These are phyloP conservation scores for Okapia johnstoni DNA, from an alignment of 2,113 vertebrate species.

Conservation along the genomic window DNA sequence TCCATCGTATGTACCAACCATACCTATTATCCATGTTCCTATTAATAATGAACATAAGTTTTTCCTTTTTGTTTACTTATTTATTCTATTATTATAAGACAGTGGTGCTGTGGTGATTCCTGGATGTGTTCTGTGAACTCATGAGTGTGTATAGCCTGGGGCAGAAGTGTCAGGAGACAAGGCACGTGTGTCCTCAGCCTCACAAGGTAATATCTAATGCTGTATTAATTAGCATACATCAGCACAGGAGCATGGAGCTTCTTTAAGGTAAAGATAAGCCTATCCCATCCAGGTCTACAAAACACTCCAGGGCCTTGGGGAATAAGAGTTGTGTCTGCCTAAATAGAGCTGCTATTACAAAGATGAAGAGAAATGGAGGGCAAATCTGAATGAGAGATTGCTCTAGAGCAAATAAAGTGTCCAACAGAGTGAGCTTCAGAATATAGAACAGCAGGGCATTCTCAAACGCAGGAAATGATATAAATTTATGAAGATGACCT, in stretches of 20 bases:
- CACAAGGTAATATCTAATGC: fast-evolving
- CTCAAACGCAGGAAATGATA: constrained; percentile 51
- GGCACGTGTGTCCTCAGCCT: fast-evolving
- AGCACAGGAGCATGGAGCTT: background rate
- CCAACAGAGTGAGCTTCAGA: background rate
- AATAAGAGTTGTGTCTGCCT: background rate
- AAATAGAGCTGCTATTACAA: background rate
- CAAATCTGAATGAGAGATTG: constrained; percentile 4
- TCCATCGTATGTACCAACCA: background rate
- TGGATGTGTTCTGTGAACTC: background rate
- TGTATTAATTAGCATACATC: background rate
- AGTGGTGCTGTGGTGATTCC: background rate
- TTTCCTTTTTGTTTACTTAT: background rate
- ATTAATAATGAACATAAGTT: background rate
- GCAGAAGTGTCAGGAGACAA: background rate
- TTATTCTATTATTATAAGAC: background rate
- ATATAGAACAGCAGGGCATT: background rate
- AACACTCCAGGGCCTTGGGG: background rate
- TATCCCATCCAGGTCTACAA: background rate
- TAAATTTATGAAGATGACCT: constrained; percentile 37
- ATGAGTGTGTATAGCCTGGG: background rate
- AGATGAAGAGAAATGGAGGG: constrained; percentile 26
- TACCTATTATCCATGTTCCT: background rate
- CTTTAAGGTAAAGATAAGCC: background rate
- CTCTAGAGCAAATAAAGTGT: constrained; percentile 26